These are phyloP conservation scores for Pionites leucogaster DNA, from an alignment of 2,113 vertebrate species.

Conservation along the genomic window DNA sequence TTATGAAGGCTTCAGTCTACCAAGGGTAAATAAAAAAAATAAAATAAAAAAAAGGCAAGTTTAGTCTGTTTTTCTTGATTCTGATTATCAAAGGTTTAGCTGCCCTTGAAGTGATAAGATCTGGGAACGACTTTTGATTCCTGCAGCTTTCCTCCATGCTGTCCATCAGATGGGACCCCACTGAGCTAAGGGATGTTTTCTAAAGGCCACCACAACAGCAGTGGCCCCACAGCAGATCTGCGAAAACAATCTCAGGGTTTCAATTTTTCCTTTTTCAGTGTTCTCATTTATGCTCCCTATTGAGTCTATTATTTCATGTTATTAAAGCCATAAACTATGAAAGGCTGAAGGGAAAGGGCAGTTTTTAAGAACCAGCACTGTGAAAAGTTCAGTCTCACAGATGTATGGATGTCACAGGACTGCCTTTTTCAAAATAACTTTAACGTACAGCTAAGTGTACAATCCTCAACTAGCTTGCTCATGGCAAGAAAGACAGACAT, in stretches of 20 bases:
- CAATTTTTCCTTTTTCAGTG: conserved; percentile 39
- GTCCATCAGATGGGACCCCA: background rate
- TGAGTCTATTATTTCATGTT: conserved; percentile 51
- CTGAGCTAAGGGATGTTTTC: background rate
- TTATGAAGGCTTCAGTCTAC: background rate
- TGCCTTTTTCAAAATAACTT: background rate
- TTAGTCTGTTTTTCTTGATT: background rate
- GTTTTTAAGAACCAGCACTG: conserved; percentile 12
- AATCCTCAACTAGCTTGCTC: background rate
- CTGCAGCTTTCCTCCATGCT: background rate
- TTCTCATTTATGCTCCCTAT: conserved; percentile 34
- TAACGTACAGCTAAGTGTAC: background rate
- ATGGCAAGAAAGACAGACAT: background rate
- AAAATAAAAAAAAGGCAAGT: background rate
- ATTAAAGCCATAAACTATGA: conserved; percentile 28
- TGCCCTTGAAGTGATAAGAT: background rate
- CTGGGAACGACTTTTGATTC: background rate
- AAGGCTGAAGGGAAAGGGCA: conserved; percentile 13
- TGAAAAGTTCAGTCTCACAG: background rate
- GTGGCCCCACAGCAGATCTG: background rate
- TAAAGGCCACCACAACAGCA: background rate
- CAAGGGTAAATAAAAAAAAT: background rate
- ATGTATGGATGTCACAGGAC: background rate
- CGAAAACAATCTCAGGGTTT: conserved; percentile 46
- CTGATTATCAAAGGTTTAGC: background rate